Evolutionary conservation across 53 echinoderm and acorn worm genomes (phyloP).

Genomic region (Luidia sarsii): DNA sequence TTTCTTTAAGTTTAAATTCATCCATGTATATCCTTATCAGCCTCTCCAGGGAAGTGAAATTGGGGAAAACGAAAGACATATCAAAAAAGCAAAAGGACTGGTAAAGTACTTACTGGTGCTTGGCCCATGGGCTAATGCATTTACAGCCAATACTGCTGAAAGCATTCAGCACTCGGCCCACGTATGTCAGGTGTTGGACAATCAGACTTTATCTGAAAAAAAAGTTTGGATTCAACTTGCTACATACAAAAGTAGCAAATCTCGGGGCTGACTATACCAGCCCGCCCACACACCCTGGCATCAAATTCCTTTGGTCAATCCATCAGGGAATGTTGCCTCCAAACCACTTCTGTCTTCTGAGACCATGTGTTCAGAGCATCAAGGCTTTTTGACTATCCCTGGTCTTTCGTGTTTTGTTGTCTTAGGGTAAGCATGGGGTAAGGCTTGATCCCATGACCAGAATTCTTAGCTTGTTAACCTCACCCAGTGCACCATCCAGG

Average conservation of each 20-base stretch:
- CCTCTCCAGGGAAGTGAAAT: conserved; percentile 11
- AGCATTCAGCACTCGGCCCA: not conserved
- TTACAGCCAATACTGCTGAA: not conserved
- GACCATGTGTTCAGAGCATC: not conserved
- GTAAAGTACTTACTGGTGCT: not conserved
- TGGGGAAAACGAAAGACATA: not conserved
- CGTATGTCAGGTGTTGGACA: not conserved
- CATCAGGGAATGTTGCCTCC: not conserved
- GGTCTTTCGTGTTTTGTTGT: too few species aligned
- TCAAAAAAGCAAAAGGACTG: not conserved
- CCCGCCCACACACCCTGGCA: conserved; percentile 1
- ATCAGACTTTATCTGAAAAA: too few species aligned
- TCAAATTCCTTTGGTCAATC: not conserved
- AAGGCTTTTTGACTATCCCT: too few species aligned
- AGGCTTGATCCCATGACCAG: conserved; percentile 45
- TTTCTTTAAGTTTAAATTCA: conserved; percentile 12
- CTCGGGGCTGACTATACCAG: too few species aligned
- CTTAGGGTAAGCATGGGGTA: not conserved
- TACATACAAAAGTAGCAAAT: too few species aligned
- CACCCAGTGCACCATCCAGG: conserved; percentile 32
- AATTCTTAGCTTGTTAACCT: conserved; percentile 28
- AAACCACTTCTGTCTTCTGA: not conserved
- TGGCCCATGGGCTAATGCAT: conserved; percentile 11
- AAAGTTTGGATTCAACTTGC: too few species aligned
- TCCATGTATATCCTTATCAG: not conserved